Evolutionary conservation across 2,113 vertebrate species (phyloP).

Genomic region (Notechis scutatus): DNA sequence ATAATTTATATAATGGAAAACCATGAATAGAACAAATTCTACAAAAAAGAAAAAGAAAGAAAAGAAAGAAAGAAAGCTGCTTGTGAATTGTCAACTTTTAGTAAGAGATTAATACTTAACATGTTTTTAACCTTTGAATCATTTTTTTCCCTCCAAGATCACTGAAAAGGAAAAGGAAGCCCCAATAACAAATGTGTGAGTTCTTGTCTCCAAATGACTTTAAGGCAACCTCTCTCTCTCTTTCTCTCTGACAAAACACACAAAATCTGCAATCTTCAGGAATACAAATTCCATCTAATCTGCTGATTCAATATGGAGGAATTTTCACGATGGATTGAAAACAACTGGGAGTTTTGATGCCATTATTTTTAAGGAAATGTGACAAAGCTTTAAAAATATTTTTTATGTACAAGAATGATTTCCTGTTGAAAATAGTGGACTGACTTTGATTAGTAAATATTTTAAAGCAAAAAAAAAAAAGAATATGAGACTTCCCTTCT

Average conservation of each 20-base stretch:
- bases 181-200: background rate
- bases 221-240: background rate
- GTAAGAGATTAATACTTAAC: background rate
- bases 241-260: background rate
- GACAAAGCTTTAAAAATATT: background rate
- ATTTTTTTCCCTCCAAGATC: background rate
- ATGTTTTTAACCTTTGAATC: background rate
- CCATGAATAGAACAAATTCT: too few species aligned
- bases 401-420: background rate
- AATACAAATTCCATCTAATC: background rate
- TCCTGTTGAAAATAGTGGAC: background rate
- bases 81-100: background rate
- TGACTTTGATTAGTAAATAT: background rate
- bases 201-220: background rate
- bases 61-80: background rate
- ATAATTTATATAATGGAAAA: background rate
- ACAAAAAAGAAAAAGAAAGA: background rate
- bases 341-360: background rate
- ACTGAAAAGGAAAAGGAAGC: background rate
- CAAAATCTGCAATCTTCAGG: background rate
- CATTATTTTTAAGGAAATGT: background rate
- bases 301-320: background rate
- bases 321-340: background rate
- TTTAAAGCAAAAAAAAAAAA: background rate
- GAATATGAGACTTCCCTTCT: background rate